These are phyloP conservation scores for Tautogolabrus adspersus DNA, from an alignment of 2,113 vertebrate species.

Conservation along the genomic window DNA sequence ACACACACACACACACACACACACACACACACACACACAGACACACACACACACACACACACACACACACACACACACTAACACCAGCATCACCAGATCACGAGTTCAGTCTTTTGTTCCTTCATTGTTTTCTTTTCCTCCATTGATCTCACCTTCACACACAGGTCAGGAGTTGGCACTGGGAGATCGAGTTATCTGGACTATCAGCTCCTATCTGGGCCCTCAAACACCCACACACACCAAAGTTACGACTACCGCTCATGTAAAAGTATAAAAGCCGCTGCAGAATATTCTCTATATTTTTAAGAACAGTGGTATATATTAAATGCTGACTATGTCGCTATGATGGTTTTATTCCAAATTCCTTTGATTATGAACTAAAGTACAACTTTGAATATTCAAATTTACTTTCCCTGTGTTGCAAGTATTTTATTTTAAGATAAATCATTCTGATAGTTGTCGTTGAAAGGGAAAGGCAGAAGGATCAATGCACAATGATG, in stretches of 20 bases:
- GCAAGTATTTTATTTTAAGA: too few species aligned
- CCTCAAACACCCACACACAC: slow-evolving; percentile 52
- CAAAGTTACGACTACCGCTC: neutral
- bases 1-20: slow-evolving; percentile 35
- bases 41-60: slow-evolving; percentile 41
- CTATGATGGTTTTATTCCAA: too few species aligned
- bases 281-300: too few species aligned
- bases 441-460: too few species aligned
- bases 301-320: too few species aligned
- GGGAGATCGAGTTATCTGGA: slow-evolving; percentile 61
- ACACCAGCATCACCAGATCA: slow-evolving; percentile 69
- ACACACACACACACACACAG: slow-evolving; percentile 45
- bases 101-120: slow-evolving; percentile 73
- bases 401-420: too few species aligned
- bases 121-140: slow-evolving; percentile 63
- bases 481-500: too few species aligned
- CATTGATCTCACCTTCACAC: slow-evolving; percentile 72
- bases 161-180: slow-evolving; percentile 71
- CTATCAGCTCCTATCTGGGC: slow-evolving; percentile 61
- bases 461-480: too few species aligned
- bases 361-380: too few species aligned
- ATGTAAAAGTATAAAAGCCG: neutral
- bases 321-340: too few species aligned
- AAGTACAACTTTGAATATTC: too few species aligned
- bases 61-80: slow-evolving; percentile 35